Conservation (phyloP, 2,113 vertebrate species). For the Sardina pilchardus region DNA sequence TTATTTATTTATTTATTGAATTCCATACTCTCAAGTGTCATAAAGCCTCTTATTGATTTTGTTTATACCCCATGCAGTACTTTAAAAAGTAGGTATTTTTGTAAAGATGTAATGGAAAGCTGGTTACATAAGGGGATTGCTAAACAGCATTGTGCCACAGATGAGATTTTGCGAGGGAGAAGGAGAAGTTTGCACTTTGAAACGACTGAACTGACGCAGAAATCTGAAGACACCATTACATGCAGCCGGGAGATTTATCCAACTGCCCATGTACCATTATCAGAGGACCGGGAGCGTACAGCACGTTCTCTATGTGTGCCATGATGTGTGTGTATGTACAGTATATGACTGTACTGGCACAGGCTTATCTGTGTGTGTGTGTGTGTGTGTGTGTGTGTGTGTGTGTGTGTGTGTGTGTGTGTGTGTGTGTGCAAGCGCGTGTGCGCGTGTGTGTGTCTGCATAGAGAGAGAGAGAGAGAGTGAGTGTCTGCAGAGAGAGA, state of each 20-base stretch:
- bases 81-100: not conserved
- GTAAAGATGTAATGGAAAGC: not conserved
- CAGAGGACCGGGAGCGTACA: not conserved
- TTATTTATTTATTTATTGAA: not conserved
- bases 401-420: not conserved
- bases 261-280: not conserved
- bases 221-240: not conserved
- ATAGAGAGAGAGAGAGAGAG: too few species aligned
- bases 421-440: not conserved
- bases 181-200: conserved; percentile 1
- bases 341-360: not conserved
- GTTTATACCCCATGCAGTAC: not conserved
- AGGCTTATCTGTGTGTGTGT: not conserved
- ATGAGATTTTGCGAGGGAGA: not conserved
- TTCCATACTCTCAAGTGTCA: not conserved
- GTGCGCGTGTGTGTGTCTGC: not conserved
- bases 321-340: not conserved
- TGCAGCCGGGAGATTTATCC: not conserved
- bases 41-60: not conserved
- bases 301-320: not conserved
- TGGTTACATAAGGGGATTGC: conserved; percentile 16
- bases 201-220: not conserved
- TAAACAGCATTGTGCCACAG: not conserved
- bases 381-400: not conserved
- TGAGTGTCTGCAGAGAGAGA: too few species aligned